Base-by-base conservation (phyloP, 2,888 invertebrate genomes). In the Doris montereyensis region DNA sequence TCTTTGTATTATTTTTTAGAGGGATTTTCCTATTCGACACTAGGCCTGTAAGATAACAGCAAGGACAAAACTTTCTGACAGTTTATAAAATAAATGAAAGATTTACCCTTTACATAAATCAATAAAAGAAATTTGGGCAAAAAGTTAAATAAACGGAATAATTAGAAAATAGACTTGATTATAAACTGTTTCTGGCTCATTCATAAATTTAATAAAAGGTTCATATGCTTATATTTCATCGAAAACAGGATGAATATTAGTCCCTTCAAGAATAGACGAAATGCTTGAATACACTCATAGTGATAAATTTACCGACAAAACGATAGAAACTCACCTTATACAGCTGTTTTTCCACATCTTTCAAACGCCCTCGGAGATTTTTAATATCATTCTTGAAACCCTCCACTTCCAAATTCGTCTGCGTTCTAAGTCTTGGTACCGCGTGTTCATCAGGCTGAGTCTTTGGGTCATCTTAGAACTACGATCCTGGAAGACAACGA, bases 351-450 rank as follows among this genome's bases (percentile, higher is more conserved):
- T 92, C 92, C 4, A 92, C 87, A 78, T 90, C 89, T 82, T 90
- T 91, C 60, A 92, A 84, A 67, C 91, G 84, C 24, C 87, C 86
- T 78, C 91, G 81, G 68, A 92, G 87, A 77, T 90, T 87, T 80
- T 89, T 90, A 8, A 92, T 91, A 83, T 92, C 92, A 58, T 88
- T 92, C 82, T 90, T 90, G 84, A 92, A 92, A 1, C 92, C 92
- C 83, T 92, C 92, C 8, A 91, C 90, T 83, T 92, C 92, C 8
- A 92, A 86, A 75, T 90, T 90, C 57, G 92, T 41, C 92, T 83
- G 24, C 87, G 83, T 81, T 92, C 92, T 75, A 92, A 81, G 35
- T 92, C 91, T 79, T 90, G 87, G 80, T 91, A 92, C 17, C 91
- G 82, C 35, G 87, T 84, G 78, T 91, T 92, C 89, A 92, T 90